These are phyloP conservation scores for Denticeps clupeoides DNA, from an alignment of 2,797 vertebrate genomes.

Conservation along the genomic window DNA sequence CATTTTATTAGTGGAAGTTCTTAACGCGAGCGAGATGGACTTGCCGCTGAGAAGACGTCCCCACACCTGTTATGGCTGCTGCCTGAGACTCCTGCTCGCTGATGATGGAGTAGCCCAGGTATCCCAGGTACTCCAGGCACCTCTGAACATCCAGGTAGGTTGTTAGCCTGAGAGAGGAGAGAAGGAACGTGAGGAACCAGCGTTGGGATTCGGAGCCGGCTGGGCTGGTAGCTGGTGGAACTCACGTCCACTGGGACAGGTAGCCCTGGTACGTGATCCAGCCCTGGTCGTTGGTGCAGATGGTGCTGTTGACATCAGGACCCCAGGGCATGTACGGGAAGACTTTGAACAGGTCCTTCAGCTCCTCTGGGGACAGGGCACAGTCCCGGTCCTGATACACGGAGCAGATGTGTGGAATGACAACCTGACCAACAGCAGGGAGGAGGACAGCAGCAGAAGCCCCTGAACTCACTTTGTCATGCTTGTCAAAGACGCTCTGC, in stretches of 20 bases:
- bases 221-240: slow-evolving; percentile 23
- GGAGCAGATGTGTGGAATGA: no score
- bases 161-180: slow-evolving; percentile 64
- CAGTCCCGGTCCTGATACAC: slow-evolving; percentile 88
- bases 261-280: slow-evolving; percentile 98
- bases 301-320: slow-evolving; percentile 92
- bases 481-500: slow-evolving; percentile 96
- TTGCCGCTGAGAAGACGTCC: not conserved
- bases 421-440: no score
- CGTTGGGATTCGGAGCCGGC: no score
- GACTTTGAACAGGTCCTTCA: slow-evolving; percentile 93
- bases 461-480: slow-evolving; percentile 81
- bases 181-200: not conserved
- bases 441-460: not conserved
- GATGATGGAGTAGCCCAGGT: slow-evolving; percentile 92
- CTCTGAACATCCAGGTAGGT: slow-evolving; percentile 93
- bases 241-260: slow-evolving; percentile 98
- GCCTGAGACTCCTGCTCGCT: slow-evolving; percentile 94
- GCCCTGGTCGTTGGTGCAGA: slow-evolving; percentile 86
- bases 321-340: slow-evolving; percentile 98
- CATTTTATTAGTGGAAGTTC: no score
- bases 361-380: slow-evolving; percentile 87
- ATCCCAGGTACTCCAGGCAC: slow-evolving; percentile 91
- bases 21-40: not conserved
- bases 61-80: slow-evolving; percentile 82